These are phyloP conservation scores for Wiebesia pumilae DNA, from an alignment of 1,140 invertebrate species.

Conservation along the genomic window DNA sequence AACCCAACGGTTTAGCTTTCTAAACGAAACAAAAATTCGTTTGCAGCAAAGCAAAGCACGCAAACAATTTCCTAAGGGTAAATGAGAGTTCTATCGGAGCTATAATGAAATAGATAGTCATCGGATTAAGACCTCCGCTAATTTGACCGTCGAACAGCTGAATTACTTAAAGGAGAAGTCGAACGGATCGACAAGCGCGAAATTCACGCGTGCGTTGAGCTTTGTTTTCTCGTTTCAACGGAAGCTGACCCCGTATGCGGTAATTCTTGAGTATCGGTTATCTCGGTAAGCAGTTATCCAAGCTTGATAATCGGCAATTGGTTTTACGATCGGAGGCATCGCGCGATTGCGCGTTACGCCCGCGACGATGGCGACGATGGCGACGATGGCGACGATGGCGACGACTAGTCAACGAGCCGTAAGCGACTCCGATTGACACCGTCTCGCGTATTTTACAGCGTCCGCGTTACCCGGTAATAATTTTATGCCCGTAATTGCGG, in stretches of 20 bases:
- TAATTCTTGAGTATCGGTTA: not conserved
- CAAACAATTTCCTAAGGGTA: too few species aligned
- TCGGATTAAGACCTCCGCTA: too few species aligned
- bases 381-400: too few species aligned
- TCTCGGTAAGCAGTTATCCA: not conserved
- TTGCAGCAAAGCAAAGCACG: too few species aligned
- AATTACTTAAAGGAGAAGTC: not conserved
- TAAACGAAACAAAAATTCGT: too few species aligned
- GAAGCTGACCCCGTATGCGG: too few species aligned
- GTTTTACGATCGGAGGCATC: not conserved
- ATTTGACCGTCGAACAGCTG: not conserved
- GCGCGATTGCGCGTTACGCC: not conserved
- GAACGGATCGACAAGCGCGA: too few species aligned
- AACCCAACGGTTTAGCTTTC: too few species aligned
- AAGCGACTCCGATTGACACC: slow-evolving; percentile 20
- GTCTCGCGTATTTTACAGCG: not conserved
- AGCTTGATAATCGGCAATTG: slow-evolving; percentile 33
- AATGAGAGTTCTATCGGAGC: too few species aligned
- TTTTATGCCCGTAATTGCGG: slow-evolving; percentile 6
- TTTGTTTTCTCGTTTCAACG: not conserved
- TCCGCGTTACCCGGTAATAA: not conserved
- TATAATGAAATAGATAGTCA: too few species aligned
- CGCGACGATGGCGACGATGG: not conserved
- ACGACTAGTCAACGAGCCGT: not conserved
- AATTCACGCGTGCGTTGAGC: not conserved